Evolutionary conservation across 2,113 vertebrate species (phyloP).

Genomic region (Rynchops niger): DNA sequence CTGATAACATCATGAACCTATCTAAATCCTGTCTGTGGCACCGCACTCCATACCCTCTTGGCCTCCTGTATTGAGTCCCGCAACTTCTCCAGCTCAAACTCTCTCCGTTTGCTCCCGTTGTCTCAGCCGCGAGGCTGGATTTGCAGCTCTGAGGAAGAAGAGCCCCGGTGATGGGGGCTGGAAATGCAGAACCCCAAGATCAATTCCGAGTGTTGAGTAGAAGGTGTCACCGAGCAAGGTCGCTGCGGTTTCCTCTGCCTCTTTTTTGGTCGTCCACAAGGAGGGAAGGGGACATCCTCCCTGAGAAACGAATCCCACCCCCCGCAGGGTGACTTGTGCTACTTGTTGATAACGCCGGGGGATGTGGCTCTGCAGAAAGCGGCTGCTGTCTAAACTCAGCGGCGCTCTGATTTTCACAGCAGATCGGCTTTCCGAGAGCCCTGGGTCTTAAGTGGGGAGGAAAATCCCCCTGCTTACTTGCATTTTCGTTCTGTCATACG

Average conservation of each 20-base stretch:
- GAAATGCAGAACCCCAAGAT: not conserved
- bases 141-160: not conserved
- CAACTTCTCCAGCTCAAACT: not conserved
- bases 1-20: not conserved
- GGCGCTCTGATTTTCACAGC: not conserved
- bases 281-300: not conserved
- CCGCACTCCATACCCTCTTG: not conserved
- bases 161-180: not conserved
- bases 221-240: not conserved
- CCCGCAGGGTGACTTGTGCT: not conserved
- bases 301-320: not conserved
- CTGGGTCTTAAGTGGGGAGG: not conserved
- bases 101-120: not conserved
- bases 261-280: not conserved
- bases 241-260: not conserved
- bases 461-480: not conserved
- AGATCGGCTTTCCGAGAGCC: not conserved
- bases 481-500: not conserved
- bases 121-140: not conserved
- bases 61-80: fast-evolving
- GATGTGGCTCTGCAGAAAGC: not conserved
- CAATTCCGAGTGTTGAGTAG: not conserved
- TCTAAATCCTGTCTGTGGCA: not conserved
- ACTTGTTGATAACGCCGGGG: not conserved
- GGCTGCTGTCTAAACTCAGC: not conserved